Conservation (phyloP, 2,797 vertebrate genomes). For the Gadopsis bispinosus region DNA sequence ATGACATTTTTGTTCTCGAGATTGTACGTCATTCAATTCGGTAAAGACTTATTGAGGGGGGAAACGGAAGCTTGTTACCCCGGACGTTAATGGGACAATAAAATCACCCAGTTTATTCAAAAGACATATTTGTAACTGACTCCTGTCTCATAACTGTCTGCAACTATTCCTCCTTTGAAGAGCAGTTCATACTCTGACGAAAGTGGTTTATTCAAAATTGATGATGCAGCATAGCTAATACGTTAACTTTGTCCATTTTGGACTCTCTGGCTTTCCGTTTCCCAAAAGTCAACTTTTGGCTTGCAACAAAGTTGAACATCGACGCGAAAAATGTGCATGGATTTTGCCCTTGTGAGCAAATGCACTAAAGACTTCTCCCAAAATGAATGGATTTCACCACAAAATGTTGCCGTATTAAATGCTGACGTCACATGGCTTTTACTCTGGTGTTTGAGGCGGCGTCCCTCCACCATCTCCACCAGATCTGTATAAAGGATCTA, state of each 20-base stretch:
- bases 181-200: neutral
- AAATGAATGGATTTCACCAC: neutral
- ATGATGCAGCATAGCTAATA: neutral
- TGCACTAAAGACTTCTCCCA: neutral
- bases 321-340: neutral
- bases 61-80: neutral
- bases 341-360: neutral
- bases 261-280: neutral
- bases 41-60: neutral
- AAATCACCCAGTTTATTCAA: neutral
- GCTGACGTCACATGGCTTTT: neutral
- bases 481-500: neutral
- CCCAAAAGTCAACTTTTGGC: neutral
- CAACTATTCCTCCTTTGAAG: neutral
- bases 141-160: neutral
- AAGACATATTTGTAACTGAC: neutral
- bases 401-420: neutral
- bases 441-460: neutral
- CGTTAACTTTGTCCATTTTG: neutral
- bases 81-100: neutral
- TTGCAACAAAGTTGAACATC: neutral
- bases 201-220: neutral
- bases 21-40: neutral
- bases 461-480: neutral
- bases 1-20: neutral